A percentile compares a stretch with the other conserved stretches of the same genome.
Evolutionary conservation across 1,140 invertebrate species (phyloP).

Genomic region (Cylas formicarius): DNA sequence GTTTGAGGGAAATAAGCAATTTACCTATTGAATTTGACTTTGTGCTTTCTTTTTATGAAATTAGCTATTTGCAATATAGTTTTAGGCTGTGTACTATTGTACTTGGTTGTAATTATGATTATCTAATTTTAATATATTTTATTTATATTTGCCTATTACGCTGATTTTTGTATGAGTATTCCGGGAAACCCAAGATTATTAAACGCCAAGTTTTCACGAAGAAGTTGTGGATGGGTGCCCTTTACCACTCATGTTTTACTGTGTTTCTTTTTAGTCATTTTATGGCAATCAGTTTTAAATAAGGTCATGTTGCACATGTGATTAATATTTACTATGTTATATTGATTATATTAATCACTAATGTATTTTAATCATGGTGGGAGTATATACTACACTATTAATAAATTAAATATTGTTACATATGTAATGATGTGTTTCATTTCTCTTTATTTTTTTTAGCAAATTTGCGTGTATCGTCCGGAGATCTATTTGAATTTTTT

Average conservation of each 20-base stretch:
- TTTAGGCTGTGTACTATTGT: slow-evolving; percentile 27
- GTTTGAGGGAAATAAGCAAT: too few species aligned
- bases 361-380: slow-evolving; percentile 38
- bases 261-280: slow-evolving; percentile 25
- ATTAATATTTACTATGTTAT: slow-evolving; percentile 39
- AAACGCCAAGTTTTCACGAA: background rate
- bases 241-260: slow-evolving; percentile 1
- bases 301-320: slow-evolving; percentile 43
- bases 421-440: too few species aligned
- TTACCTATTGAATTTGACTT: too few species aligned
- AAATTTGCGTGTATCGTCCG: too few species aligned
- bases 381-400: slow-evolving; percentile 18
- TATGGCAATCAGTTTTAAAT: slow-evolving; percentile 36
- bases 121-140: background rate
- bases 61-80: slow-evolving; percentile 25
- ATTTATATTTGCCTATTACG: background rate
- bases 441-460: slow-evolving; percentile 6
- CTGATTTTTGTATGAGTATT: background rate
- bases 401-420: slow-evolving; percentile 18
- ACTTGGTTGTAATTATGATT: background rate
- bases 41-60: slow-evolving; percentile 14
- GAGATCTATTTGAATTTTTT: too few species aligned
- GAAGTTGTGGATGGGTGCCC: background rate
- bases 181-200: background rate
- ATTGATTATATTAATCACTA: slow-evolving; percentile 45